Base-by-base conservation (phyloP, 1,140 invertebrate species). In the Meloidogyne hapla region DNA sequence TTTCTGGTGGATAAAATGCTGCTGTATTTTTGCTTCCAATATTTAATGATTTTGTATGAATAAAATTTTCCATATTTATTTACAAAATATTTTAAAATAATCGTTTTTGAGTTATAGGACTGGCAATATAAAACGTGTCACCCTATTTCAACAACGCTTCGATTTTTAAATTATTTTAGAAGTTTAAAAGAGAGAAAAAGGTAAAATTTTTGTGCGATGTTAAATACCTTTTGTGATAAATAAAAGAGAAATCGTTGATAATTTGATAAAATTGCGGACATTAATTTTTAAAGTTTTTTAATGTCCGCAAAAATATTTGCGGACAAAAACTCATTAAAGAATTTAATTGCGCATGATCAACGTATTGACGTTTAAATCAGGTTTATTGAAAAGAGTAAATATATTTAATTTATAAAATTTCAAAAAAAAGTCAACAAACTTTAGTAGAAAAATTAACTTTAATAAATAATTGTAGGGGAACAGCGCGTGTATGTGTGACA, bases 181-280 rank as follows among this genome's bases (percentile, higher is more conserved):
- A 1, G n/a, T 56, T 56, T 56, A n/a, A 56, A 18, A 48, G 13
- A 56, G 18, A 56, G n/a, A n/a, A n/a, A 56, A 56, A 56, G 3
- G 18, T 1, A 18, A 18, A 48, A 56, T 56, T 15, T 6, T 56
- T 56, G 18, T 56, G 48, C 48, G 48, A 21, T 15, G 48, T 56
- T 56, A 56, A 56, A n/a, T n/a, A 56, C n/a, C 48, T 56, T 56
- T 56, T n/a, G 48, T 56, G 48, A 56, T 56, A 56, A 56, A 56
- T 21, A 56, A 56, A 56, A 6, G n/a, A 42, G 13, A 42, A 13
- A 15, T 42, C n/a, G 48, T 0, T 56, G 48, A 56, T 56, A n/a
- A 56, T 56, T 56, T n/a, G 18, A 15, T n/a, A 56, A 21, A n/a
- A 8, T 56, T 56, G 48, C 48, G 48, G 48, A 56, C n/a, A n/a